These are phyloP conservation scores for Orthonyx spaldingii DNA, from an alignment of 2,113 vertebrate genomes.

Conservation along the genomic window DNA sequence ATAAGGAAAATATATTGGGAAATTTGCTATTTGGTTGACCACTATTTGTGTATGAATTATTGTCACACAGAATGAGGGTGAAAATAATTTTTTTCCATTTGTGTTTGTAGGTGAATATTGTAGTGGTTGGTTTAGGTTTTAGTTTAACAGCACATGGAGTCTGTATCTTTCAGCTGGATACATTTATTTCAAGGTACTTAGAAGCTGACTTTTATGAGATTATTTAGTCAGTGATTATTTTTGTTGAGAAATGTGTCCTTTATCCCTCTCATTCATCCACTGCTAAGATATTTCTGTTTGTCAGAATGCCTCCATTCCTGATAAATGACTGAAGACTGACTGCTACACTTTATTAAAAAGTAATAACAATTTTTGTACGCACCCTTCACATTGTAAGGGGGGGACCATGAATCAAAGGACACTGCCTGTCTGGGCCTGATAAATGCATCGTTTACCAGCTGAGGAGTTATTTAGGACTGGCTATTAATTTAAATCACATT, in stretches of 20 bases:
- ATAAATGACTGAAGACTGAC: slow-evolving; percentile 97
- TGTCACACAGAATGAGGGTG: not conserved
- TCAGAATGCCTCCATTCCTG: slow-evolving; percentile 82
- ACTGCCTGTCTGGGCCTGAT: slow-evolving; percentile 98
- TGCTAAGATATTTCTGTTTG: slow-evolving; percentile 82
- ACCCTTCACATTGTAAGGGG: slow-evolving; percentile 95
- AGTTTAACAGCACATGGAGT: slow-evolving; percentile 59
- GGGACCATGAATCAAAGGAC: slow-evolving; percentile 98
- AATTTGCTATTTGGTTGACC: not conserved
- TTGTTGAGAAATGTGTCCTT: slow-evolving; percentile 83
- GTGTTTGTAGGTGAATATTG: slow-evolving; percentile 19
- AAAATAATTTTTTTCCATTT: not conserved
- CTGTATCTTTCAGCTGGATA: slow-evolving; percentile 65
- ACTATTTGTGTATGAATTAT: not conserved
- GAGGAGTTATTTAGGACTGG: slow-evolving; percentile 99
- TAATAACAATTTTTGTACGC: slow-evolving; percentile 99
- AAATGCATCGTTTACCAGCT: slow-evolving; percentile 99
- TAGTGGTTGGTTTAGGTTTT: slow-evolving; percentile 58
- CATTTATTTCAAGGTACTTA: slow-evolving; percentile 81
- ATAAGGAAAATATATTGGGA: not conserved
- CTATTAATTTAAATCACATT: slow-evolving; percentile 99
- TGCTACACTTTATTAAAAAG: slow-evolving; percentile 99
- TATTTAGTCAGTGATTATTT: slow-evolving; percentile 79
- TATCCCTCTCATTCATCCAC: slow-evolving; percentile 80
- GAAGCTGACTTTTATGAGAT: slow-evolving; percentile 80